Evolutionary conservation across 1,140 invertebrate species (phyloP), one percentile per base, ranked within the genome.

Genomic region (Listronotus bonariensis): DNA sequence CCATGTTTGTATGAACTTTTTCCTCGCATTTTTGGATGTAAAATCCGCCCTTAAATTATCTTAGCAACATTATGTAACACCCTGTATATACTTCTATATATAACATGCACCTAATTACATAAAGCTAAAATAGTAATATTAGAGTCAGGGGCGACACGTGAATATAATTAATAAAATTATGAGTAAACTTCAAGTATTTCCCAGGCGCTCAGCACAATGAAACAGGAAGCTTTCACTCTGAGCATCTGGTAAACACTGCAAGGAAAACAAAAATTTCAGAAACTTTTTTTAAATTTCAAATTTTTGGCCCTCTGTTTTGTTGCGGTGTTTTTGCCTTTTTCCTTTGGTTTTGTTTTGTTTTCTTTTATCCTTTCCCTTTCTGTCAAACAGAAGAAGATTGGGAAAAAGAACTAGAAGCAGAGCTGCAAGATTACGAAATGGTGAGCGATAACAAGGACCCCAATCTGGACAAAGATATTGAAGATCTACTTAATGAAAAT

Each of bases 361-460:
- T 70, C 53, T 70, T 69, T 73, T 61, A 69, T 68, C 68, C 73
- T 69, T 70, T 58, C 72, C 63, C 64, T 72, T 67, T 70, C 52
- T 59, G 38, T 69, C 65, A 49, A 43, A 56, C 72, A 88, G 89
- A 93, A 85, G 91, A 94, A 82, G 91, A 95, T 83, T 95, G 93
- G 92, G 93, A 96, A 83, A 90, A 91, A 74, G 93, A 96, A 81
- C 82, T 96, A 75, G 92, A 95, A 79, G 91, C 91, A 49, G 93
- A 96, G 82, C 84, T 96, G 67, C 92, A 94, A 80, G 93, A 96
- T 77, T 96, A 92, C 79, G 93, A 96, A 79, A 89, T 96, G 58
- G 90, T 95, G 8, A 82, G 80, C 31, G 69, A 68, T 59, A 58
- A 67, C 7, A 76, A 73, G 67, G 74, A 68, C 58, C 70, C 74